Evolutionary conservation across 2,888 invertebrate genomes (phyloP), one percentile per base, ranked within the genome.

Genomic region (Panopea generosa): DNA sequence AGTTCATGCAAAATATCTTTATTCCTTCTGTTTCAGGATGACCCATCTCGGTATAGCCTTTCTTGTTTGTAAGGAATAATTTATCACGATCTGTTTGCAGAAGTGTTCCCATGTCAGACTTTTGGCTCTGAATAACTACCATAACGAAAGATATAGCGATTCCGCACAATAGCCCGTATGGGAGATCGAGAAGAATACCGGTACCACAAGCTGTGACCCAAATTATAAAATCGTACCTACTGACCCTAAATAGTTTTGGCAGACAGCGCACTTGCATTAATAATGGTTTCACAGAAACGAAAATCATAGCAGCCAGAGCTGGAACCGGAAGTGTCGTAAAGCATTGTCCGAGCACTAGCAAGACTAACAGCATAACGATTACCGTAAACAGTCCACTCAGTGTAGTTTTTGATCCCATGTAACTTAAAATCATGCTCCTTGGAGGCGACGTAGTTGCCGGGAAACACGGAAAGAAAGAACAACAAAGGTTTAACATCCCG

Each of bases 141-240:
- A 86, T 80, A 14, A 87, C 56, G 20, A 88, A 53, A 11, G 89
- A 87, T 9, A 78, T 43, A 2, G 67, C 82, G 11, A 90, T 80
- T 4, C 91, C 91, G 16, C 84, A 70, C 11, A 85, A 74, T 2
- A 91, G 77, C 11, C 90, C 91, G 52, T 87, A 76, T 16, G 85
- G 86, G 26, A 91, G 82, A 77, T 89, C 89, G 4, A 90, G 67
- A 6, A 90, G 63, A 7, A 89, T 81, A 1, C 87, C 86, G 40
- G 81, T 60, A 2, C 80, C n/a, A 50, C 83, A 86, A 0, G 90
- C 87, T 4, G 83, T 55, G 1, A 90, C 29, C 90, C 90, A 91
- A 14, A 88, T 87, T 2, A 95, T 85, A 0, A 96, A 97, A 90
- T 98, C 97, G 86, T 95, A 93, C 86, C 95, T 95, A 81, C 96